These are phyloP conservation scores for Semaprochilodus insignis DNA, from an alignment of 2,797 vertebrate species.

Conservation along the genomic window DNA sequence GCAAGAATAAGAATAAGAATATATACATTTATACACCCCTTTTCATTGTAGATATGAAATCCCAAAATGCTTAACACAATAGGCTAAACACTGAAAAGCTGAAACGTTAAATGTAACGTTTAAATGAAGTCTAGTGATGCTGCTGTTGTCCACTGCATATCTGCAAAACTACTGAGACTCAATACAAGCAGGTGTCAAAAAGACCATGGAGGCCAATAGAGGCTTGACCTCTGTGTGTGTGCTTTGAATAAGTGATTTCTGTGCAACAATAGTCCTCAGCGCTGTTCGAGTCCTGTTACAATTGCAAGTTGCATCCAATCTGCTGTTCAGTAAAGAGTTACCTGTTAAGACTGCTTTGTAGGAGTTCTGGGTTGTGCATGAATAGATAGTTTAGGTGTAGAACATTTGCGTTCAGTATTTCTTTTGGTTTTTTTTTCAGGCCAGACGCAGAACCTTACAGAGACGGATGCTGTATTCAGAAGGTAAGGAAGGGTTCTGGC, in stretches of 20 bases:
- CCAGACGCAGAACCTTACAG: conserved; percentile 71
- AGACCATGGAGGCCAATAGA: conserved; percentile 70
- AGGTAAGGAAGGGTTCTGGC: conserved; percentile 75
- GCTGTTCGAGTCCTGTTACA: neutral
- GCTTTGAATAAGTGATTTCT: conserved; percentile 48
- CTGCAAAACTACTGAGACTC: conserved; percentile 61
- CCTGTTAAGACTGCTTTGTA: neutral
- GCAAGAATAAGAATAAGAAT: too few species aligned
- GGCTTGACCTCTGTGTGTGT: conserved; percentile 64
- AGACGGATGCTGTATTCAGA: conserved; percentile 75
- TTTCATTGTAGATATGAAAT: too few species aligned
- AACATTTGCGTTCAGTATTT: conserved; percentile 10
- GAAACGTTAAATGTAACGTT: neutral
- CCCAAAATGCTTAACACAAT: too few species aligned
- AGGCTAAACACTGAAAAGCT: neutral
- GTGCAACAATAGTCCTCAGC: conserved; percentile 55
- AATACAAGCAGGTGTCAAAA: conserved; percentile 50
- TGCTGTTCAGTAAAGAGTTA: neutral
- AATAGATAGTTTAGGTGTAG: neutral
- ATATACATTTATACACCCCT: too few species aligned
- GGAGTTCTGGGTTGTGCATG: neutral
- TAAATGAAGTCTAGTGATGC: neutral
- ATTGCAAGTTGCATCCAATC: neutral
- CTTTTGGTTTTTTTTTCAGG: conserved; percentile 65
- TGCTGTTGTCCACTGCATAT: conserved; percentile 63